phyloP scores from a whole-genome alignment of 2,888 invertebrate species.

The Dicycla oo region DNA sequence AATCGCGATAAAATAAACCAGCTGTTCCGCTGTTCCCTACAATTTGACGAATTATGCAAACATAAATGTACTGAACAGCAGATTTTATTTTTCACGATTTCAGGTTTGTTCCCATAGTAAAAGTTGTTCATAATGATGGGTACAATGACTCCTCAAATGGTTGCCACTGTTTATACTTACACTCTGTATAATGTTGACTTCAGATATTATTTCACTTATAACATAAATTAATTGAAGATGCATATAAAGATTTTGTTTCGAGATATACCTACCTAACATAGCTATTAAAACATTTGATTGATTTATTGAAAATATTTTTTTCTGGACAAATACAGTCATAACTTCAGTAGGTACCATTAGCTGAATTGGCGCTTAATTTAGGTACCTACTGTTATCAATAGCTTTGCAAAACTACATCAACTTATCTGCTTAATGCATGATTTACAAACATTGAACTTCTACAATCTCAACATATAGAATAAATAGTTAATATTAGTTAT shows the following conservation, averaged over 20 bases:
- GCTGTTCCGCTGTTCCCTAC: no score
- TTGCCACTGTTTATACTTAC: no score
- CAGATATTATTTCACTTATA: neutral
- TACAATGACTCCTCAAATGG: no score
- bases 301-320: neutral
- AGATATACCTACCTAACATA: neutral
- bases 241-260: neutral
- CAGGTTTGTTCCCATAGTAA: no score
- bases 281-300: neutral
- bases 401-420: constrained; percentile 17
- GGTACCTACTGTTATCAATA: neutral
- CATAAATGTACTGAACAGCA: no score
- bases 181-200: constrained; percentile 3
- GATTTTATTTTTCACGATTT: no score
- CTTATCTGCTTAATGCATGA: constrained; percentile 21
- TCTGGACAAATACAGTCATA: constrained; percentile 9
- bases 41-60: no score
- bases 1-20: no score
- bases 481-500: constrained; percentile 75
- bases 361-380: constrained; percentile 19
- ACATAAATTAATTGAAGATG: neutral
- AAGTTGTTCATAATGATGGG: no score
- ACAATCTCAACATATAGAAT: constrained; percentile 31
- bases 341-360: constrained; percentile 15
- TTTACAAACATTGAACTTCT: constrained; percentile 40